Conservation (phyloP, 2,797 vertebrate species). For the Enteromius treurensis region DNA sequence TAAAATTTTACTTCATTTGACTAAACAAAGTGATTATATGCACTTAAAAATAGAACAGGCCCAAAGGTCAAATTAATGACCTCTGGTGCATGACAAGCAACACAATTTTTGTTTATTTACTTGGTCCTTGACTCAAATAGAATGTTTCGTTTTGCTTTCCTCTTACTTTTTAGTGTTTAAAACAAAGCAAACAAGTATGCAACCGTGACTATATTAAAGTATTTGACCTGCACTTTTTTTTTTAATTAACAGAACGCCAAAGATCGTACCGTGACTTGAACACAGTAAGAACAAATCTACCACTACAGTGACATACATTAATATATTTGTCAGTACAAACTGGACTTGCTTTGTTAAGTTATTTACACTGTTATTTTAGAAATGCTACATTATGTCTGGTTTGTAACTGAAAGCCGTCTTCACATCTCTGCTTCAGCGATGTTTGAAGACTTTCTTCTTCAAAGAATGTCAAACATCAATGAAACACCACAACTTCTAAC, state of each 20-base stretch:
- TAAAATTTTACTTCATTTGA: neutral
- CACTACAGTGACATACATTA: neutral
- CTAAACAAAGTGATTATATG: neutral
- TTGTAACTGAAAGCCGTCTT: neutral
- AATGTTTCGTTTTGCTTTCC: neutral
- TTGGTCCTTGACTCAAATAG: neutral
- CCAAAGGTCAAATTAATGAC: constrained; percentile 21
- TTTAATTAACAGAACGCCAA: neutral
- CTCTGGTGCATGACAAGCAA: neutral
- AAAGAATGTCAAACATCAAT: constrained; percentile 22
- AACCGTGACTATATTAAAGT: neutral
- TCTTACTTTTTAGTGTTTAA: neutral
- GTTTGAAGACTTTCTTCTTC: neutral
- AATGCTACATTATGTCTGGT: neutral
- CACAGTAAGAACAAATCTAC: neutral
- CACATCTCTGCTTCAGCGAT: neutral
- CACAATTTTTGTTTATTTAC: neutral
- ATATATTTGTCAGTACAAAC: neutral
- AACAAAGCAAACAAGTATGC: neutral
- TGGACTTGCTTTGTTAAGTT: neutral
- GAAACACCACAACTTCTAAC: constrained; percentile 1
- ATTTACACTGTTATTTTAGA: neutral
- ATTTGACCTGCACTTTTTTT: neutral
- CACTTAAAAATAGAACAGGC: constrained; percentile 1
- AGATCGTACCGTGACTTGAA: neutral